Evolutionary conservation across 2,113 vertebrate species (phyloP).

Genomic region (Ibidorhyncha struthersii): DNA sequence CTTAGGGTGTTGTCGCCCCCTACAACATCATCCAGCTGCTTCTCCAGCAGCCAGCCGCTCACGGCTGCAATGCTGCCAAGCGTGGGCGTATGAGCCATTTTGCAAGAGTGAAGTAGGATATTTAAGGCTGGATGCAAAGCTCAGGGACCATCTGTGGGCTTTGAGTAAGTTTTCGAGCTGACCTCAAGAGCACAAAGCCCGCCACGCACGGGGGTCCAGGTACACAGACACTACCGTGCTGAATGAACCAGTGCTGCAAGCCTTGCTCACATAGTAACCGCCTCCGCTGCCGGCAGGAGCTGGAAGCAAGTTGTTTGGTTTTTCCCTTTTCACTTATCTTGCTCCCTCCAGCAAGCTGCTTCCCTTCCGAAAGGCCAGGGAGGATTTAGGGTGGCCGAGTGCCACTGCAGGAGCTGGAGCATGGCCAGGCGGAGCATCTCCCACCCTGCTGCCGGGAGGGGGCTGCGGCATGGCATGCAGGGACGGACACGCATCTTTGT

Average conservation of each 20-base stretch:
- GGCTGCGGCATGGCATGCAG: fast-evolving
- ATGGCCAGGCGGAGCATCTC: background rate
- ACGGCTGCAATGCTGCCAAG: fast-evolving
- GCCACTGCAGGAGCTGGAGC: background rate
- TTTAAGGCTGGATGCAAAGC: background rate
- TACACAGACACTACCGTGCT: background rate
- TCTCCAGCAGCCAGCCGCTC: background rate
- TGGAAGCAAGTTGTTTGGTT: background rate
- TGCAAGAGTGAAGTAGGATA: background rate
- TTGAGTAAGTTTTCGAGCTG: background rate
- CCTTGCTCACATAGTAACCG: background rate
- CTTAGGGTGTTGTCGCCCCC: background rate
- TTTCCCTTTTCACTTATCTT: background rate
- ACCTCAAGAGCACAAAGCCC: background rate
- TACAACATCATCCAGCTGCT: background rate
- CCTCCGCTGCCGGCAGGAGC: background rate
- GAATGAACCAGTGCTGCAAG: background rate
- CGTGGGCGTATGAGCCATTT: fast-evolving
- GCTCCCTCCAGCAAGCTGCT: background rate
- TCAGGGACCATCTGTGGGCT: background rate
- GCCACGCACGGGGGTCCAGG: fast-evolving
- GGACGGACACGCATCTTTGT: fast-evolving
- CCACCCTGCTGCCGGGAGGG: background rate
- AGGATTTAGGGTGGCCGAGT: background rate
- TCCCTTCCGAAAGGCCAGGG: background rate